Percentiles rank a stretch among this genome's conserved stretches.
These are phyloP conservation scores for Coptodon rendalli DNA, from an alignment of 2,113 vertebrate species.

Conservation along the genomic window DNA sequence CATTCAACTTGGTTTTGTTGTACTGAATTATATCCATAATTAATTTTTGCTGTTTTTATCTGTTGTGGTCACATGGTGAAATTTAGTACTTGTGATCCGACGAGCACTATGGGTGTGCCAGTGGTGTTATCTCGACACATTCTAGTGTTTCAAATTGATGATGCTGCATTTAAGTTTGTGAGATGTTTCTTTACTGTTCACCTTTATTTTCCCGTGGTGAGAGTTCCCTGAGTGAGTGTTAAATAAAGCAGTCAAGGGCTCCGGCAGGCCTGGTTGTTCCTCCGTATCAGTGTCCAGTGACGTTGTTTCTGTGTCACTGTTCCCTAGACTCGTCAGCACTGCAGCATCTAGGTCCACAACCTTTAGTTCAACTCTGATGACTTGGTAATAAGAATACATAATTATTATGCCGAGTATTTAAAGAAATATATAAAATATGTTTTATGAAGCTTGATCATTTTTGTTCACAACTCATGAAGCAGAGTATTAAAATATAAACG, in stretches of 20 bases:
- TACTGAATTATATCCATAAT: neutral
- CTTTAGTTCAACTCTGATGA: neutral
- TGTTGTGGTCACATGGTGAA: neutral
- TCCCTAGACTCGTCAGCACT: neutral
- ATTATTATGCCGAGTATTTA: neutral
- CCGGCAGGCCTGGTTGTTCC: neutral
- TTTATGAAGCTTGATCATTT: neutral
- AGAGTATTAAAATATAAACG: neutral
- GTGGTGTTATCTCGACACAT: neutral
- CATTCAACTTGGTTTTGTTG: neutral
- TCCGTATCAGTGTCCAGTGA: neutral
- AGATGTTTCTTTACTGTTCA: neutral
- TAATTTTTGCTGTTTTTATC: neutral
- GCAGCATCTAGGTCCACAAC: neutral
- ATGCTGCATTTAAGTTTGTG: neutral
- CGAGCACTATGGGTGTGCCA: neutral
- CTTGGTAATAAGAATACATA: neutral
- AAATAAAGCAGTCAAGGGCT: neutral
- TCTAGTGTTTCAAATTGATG: neutral
- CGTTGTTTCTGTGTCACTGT: neutral
- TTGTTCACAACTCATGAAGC: neutral
- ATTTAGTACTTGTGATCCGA: neutral
- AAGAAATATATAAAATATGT: neutral
- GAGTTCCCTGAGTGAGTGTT: neutral
- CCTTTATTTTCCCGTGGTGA: neutral